Evolutionary conservation across 2,888 invertebrate genomes (phyloP), one percentile per base, ranked within the genome.

Genomic region (Microctonus hyperodae): DNA sequence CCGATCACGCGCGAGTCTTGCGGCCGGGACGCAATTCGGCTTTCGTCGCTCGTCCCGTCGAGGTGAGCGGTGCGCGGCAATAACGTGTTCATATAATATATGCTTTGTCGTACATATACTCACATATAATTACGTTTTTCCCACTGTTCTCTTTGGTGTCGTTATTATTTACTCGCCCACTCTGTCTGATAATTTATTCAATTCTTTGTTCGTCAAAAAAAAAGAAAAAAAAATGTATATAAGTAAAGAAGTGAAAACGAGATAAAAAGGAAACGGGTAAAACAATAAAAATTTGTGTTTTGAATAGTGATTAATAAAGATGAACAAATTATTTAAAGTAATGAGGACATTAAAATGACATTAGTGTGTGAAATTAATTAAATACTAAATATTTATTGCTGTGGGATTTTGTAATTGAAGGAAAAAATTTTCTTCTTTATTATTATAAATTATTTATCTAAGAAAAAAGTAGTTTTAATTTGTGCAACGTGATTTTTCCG

Each of bases 1-100:
- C 76, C 75, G 76, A 76, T 77, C 74, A 73, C 75, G 76, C 74
- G 74, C 71, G 72, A 73, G 73, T 71, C 67, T 68, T 67, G 71
- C 72, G 70, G 71, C 73, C 74, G 73, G 71, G 72, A 74, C 74
- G 73, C 74, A 74, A 74, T 44, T 44, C 73, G 75, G 74, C 74
- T 74, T 65, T 73, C 72, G 72, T 73, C 73, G 72, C 69, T 73
- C 72, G 73, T 71, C 68, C 69, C 71, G 70, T 70, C 70, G 72
- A 69, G 72, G 72, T 69, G 70, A 72, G 70, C 16, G 66, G 65
- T 71, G 71, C 73, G 75, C 71, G 72, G 64, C 37, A 50, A 61
- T 44, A 65, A 64, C 69, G 68, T 70, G 66, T 51, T 65, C 61
- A 62, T 61, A 62, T 63, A 67, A 67, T 67, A 67, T 56, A 68